Evolutionary conservation across 2,888 invertebrate genomes (phyloP).

Genomic region (Trachelus troglodyta): DNA sequence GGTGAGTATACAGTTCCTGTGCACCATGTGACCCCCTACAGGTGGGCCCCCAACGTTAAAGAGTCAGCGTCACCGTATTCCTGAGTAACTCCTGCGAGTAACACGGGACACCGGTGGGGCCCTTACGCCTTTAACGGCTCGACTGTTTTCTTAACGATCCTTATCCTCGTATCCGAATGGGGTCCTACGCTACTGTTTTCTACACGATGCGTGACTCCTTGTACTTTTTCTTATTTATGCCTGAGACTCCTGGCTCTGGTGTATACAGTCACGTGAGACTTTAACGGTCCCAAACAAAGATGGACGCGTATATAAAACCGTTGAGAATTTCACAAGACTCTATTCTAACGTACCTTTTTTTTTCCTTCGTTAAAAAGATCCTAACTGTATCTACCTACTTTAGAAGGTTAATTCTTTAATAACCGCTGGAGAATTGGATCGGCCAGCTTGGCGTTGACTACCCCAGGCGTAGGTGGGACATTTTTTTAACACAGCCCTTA

Average conservation of each 20-base stretch:
- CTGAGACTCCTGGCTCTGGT: background rate
- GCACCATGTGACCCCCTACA: conserved; percentile 47
- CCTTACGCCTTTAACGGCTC: background rate
- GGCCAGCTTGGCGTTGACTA: background rate
- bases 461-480: background rate
- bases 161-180: background rate
- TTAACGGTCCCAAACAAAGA: background rate
- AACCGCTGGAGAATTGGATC: background rate
- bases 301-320: background rate
- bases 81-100: too few relatives aligned
- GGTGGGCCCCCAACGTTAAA: conserved; percentile 36
- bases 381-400: background rate
- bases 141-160: background rate
- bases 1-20: conserved; percentile 16
- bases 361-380: background rate
- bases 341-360: background rate
- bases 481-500: background rate
- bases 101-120: too few relatives aligned
- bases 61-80: background rate
- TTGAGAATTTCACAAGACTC: background rate
- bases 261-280: background rate
- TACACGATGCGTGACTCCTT: background rate
- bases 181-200: background rate
- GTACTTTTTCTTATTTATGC: background rate
- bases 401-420: background rate